Percentiles rank a stretch among this genome's conserved stretches.
Conservation (phyloP, 2,113 vertebrate species). For the Ahaetulla prasina region DNA sequence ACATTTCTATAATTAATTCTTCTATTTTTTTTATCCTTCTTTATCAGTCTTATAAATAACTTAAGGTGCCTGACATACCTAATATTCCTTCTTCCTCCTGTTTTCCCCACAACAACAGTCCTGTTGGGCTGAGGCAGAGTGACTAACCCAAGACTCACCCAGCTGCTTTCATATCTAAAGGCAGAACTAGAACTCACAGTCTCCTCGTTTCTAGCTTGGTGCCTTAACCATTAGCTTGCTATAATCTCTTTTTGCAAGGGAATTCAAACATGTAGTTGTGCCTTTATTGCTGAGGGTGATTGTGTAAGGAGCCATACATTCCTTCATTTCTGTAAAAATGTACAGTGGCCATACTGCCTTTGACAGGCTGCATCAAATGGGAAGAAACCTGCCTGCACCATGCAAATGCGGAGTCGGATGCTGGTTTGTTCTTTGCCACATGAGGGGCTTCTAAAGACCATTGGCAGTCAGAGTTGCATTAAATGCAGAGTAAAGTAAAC, state of each 20-base stretch:
- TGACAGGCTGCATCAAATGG: neutral
- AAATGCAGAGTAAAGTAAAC: conserved; percentile 45
- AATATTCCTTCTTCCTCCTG: neutral
- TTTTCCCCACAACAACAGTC: neutral
- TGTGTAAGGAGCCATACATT: neutral
- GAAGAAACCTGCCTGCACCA: neutral
- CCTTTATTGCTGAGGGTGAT: neutral
- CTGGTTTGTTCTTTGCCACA: neutral
- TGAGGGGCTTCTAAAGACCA: conserved; percentile 8
- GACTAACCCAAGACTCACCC: neutral
- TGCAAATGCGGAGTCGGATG: neutral
- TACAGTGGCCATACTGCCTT: neutral
- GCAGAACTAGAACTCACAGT: neutral
- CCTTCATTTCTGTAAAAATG: neutral
- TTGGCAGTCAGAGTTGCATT: neutral
- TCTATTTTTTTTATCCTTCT: neutral
- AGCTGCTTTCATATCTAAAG: neutral
- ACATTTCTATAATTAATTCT: neutral
- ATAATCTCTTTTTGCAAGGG: neutral
- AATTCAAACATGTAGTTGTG: neutral
- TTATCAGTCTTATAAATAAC: neutral
- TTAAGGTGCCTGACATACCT: neutral
- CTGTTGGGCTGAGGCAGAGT: neutral
- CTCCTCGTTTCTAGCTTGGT: neutral
- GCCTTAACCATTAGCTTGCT: neutral